Evolutionary conservation across 2,797 vertebrate species (phyloP), one percentile per base, ranked within the genome.

Genomic region (Dermochelys coriacea): DNA sequence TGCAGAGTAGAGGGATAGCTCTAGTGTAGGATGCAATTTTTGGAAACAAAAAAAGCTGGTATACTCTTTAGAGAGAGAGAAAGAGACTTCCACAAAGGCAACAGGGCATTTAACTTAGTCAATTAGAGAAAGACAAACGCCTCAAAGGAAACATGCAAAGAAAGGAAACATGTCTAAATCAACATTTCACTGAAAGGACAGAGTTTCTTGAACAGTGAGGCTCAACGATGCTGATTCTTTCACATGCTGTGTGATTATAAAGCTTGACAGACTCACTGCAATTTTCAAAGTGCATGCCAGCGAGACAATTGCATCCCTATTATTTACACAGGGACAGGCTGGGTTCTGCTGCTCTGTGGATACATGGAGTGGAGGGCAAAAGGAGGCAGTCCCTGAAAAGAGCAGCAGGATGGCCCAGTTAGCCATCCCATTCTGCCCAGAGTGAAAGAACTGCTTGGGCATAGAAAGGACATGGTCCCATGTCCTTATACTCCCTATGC

Each of bases 41-140:
- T 97, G 91, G 93, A 96, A 92, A n/a, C 9, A 16, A 21, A 93
- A 83, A 93, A 96, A 95, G 68, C 57, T 80, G 29, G 61, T 86
- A 86, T 88, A 34, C 59, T 94, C 41, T 85, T 96, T 98, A 95
- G 93, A 86, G 92, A 82, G 27, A 80, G 19, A 91, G 55, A 93
- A 81, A 94, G 31, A 61, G 27, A 29, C 87, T 96, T 96, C 81
- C 37, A 64, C 64, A 94, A 87, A 37, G 90, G 61, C 50, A 91
- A 86, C 50, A 61, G 92, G 52, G 21, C 34, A 93, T 97, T 98
- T 97, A 93, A 90, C 52, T 96, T 95, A 95, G 57, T 85, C 86
- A 97, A 96, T 89, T 92, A 96, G 18, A 97, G 80, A 88, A 91
- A 94, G 68, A 84, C 89, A 97, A 95, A 50, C 54, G 18, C 92